Evolutionary conservation across 1,140 invertebrate genomes (phyloP), one percentile per base, ranked within the genome.

Genomic region (Formica exsecta): DNA sequence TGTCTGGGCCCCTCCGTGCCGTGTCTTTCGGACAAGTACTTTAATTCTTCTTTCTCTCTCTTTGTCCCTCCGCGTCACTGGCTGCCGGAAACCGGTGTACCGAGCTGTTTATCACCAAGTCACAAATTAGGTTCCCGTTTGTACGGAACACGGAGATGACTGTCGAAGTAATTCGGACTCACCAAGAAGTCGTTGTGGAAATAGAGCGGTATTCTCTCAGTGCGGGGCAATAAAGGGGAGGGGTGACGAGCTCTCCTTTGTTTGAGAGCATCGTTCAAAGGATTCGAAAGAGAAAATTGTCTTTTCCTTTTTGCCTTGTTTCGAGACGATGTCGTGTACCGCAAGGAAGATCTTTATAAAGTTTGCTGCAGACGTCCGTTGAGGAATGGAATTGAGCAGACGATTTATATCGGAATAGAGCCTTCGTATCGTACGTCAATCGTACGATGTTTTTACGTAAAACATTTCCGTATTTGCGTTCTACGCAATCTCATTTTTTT

Each of bases 121-220:
- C 25, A 83, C 25, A 83, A 83, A 83, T 83, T 83, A 83, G 79
- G n/a, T 83, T 83, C 32, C 68, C 68, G 79, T 74, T 73, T 74
- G 38, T 25, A n/a, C 25, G 38, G 13, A n/a, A 32, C 44, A 38
- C 44, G 29, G 19, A 80, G 79, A 83, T 25, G 68, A 74, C 68
- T 83, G 79, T 83, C 68, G 79, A 83, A 83, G 68, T 83, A 83
- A 83, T 83, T 83, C 38, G 68, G 79, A 73, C 41, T 16, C 61
- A 57, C 16, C 32, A 54, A 79, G 62, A 73, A n/a, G 38, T 32
- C 11, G 51, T 16, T 16, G 16, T 41, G 19, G 38, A 81, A 61
- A 61, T 61, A 59, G 38, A 73, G 13, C 54, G 19, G 36, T 81
- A 73, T 73, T 81, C 54, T 81, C 54, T 73, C 44, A 7, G 19